A percentile compares a stretch with the other conserved stretches of the same genome.
These are phyloP conservation scores for Platichthys flesus DNA, from an alignment of 2,113 vertebrate genomes.

Conservation along the genomic window DNA sequence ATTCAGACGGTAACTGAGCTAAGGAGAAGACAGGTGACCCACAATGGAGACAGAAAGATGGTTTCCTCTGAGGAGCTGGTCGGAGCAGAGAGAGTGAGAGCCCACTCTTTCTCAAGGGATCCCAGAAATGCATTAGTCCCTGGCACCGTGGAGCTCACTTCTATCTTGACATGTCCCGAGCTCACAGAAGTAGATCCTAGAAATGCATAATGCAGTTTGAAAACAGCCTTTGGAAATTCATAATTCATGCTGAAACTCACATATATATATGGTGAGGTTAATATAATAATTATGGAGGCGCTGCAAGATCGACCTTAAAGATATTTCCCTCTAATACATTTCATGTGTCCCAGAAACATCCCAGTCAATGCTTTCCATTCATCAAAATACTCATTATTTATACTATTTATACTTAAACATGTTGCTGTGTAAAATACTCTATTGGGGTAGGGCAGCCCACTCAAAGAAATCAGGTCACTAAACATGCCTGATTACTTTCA, in stretches of 20 bases:
- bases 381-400: no score
- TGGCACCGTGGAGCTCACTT: slow-evolving; percentile 49
- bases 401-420: no score
- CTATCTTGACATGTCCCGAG: slow-evolving; percentile 65
- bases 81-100: slow-evolving; percentile 49
- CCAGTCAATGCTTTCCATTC: no score
- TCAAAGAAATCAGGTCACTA: no score
- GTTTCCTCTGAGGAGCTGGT: slow-evolving; percentile 66
- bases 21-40: slow-evolving; percentile 44
- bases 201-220: slow-evolving; percentile 30
- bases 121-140: slow-evolving; percentile 53
- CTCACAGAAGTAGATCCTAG: slow-evolving; percentile 56
- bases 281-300: slow-evolving; percentile 10
- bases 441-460: no score
- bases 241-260: slow-evolving; percentile 13
- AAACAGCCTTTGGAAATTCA: not conserved
- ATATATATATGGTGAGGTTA: slow-evolving; percentile 19
- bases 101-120: slow-evolving; percentile 56
- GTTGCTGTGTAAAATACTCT: no score
- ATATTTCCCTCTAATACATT: not conserved
- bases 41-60: slow-evolving; percentile 83
- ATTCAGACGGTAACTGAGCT: not conserved
- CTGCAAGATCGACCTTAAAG: not conserved
- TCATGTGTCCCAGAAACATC: no score
- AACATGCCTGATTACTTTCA: no score